Percentiles rank a stretch among this genome's conserved stretches.
These are phyloP conservation scores for Vireo griseus DNA, from an alignment of 2,797 vertebrate genomes.

Conservation along the genomic window DNA sequence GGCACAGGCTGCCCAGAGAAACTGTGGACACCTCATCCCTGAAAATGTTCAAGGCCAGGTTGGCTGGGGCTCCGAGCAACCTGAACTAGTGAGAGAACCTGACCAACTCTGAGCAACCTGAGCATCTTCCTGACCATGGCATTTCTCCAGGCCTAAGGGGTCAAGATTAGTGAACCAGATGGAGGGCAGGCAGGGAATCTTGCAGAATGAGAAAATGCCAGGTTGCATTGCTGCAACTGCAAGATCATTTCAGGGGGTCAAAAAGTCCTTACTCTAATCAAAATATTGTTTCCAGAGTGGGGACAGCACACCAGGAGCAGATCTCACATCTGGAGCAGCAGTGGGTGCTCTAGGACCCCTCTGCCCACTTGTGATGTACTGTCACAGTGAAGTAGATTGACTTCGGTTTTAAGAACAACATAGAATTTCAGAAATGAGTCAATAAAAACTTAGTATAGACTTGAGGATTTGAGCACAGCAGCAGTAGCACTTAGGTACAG, in stretches of 20 bases:
- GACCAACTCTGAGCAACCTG: background rate
- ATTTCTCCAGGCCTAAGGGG: background rate
- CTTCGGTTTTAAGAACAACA: background rate
- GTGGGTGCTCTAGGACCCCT: background rate
- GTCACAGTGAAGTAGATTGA: background rate
- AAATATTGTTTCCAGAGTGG: background rate
- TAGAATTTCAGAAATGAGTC: background rate
- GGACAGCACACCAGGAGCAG: accelerated
- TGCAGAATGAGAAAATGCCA: background rate
- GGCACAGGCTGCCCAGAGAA: background rate
- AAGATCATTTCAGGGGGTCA: background rate
- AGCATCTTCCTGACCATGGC: background rate
- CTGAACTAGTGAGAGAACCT: background rate
- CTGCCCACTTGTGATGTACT: background rate
- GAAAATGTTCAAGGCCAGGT: background rate
- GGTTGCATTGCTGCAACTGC: background rate
- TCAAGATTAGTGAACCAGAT: background rate
- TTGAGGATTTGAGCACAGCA: background rate
- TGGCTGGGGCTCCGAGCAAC: background rate
- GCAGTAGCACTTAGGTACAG: background rate
- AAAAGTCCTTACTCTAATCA: background rate
- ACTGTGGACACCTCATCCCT: accelerated
- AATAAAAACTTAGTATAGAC: background rate
- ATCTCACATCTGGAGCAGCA: background rate
- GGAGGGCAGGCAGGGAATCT: accelerated